Base-by-base conservation (phyloP, 2,888 invertebrate species). In the Altica lythri region DNA sequence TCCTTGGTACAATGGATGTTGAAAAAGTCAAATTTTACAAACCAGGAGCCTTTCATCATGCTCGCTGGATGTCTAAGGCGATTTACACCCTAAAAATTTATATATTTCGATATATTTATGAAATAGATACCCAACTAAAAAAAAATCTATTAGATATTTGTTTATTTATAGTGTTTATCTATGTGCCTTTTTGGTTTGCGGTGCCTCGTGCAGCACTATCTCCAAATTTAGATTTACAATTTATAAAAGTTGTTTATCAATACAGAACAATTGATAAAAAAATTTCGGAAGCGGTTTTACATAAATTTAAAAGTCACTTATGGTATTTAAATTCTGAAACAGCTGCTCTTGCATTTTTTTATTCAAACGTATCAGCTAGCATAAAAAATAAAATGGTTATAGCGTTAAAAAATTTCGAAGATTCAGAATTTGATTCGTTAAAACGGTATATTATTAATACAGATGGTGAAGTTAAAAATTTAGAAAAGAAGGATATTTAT, bases 291-390 rank as follows among this genome's bases (percentile, higher is more conserved):
- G 34, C 34, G 8, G 34, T 14, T 9, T 14, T 50, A 2, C 6
- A 19, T 8, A 55, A 55, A 38, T 32, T 55, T 18, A 14, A 5
- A 13, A 50, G 40, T 6, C 53, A 48, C 17, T 14, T 55, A n/a
- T 55, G 55, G 50, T 55, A 55, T 32, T 43, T 55, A 14, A 37
- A 30, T 30, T 17, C 35, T 12, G 49, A 55, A 19, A 13, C 37
- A 27, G 44, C 49, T 12, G 49, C 44, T 29, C n/a, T 49, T n/a
- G 14, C 54, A 35, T 49, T 54, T 49, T 54, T 47, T 27, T 43
- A 54, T 29, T n/a, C n/a, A n/a, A n/a, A n/a, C n/a, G n/a, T n/a
- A n/a, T n/a, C n/a, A n/a, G n/a, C n/a, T n/a, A n/a, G n/a, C n/a
- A n/a, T n/a, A n/a, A n/a, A n/a, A n/a, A n/a, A n/a, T n/a, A n/a